Conservation (phyloP, 2,797 vertebrate species). For the Spinus pinus region DNA sequence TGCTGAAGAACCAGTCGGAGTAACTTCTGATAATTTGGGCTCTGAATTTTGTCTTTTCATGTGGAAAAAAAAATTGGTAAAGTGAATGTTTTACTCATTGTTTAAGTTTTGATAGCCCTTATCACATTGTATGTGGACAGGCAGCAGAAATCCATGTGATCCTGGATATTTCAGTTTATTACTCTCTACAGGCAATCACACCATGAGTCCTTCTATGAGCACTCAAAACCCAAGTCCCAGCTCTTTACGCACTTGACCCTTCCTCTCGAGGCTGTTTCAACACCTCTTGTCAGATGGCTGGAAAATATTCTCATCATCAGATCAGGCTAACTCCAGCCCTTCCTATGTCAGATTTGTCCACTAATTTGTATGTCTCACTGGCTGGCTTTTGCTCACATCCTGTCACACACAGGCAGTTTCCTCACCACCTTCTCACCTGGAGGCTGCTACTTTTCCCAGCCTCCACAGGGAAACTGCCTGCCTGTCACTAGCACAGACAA, state of each 20-base stretch:
- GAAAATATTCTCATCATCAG: not conserved
- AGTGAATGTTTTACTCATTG: not conserved
- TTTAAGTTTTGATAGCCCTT: not conserved
- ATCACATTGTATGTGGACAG: not conserved
- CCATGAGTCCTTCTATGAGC: not conserved
- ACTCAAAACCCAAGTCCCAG: not conserved
- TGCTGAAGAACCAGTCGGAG: not conserved
- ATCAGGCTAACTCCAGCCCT: not conserved
- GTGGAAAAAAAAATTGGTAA: not conserved
- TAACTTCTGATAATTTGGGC: not conserved
- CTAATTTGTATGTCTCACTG: not conserved
- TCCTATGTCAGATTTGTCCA: not conserved
- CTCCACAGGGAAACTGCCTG: not conserved
- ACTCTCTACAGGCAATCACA: not conserved
- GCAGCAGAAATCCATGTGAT: not conserved
- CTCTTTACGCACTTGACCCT: not conserved
- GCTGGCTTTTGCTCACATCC: not conserved
- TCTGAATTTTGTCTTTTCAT: not conserved
- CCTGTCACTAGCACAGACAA: not conserved
- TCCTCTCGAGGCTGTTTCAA: not conserved
- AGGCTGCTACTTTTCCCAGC: not conserved
- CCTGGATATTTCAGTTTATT: not conserved
- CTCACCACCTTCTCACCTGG: not conserved
- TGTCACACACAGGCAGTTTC: not conserved
- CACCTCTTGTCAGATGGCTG: not conserved